Base-by-base conservation (phyloP, 1,140 invertebrate genomes). In the Bombus consobrinus region DNA sequence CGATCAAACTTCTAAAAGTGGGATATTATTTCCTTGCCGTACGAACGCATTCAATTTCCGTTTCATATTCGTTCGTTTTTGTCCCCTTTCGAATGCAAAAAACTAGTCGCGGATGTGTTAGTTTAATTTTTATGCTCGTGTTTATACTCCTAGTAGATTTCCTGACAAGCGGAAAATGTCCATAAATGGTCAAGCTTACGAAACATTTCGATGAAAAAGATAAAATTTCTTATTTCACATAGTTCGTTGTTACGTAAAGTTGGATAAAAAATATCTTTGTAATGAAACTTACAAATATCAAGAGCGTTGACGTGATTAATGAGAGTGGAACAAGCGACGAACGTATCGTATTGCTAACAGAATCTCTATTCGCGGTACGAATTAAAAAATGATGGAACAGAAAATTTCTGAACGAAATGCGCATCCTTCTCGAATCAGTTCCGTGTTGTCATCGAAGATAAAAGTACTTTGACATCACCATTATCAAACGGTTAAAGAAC, bases 21-120 rank as follows among this genome's bases (percentile, higher is more conserved):
- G 91, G 88, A 93, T 92, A 93, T 93, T 93, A 92, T 93, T 94
- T 93, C 92, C 91, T 89, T 81, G 86, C 85, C 84, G 83, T 88
- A 75, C 85, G 87, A 92, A 92, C 91, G 91, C 94, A 91, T 95
- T 95, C 94, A 94, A 95, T 95, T 95, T 94, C 91, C 92, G 92
- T 90, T 89, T 81, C 89, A 43, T 59, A 78, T 53, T 80, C 69
- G 64, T 80, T 76, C 73, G 83, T 77, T 78, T 39, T 81, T 88
- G 82, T 88, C 12, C 28, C 69, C 78, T 57, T 37, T 28, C 13
- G 39, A 86, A 86, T 69, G 75, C 71, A 43, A 32, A 15, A 18
- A 43, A 47, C 25, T 34, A 34, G 71, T 85, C 62, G 12, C 62
- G n/a, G 37, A 34, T 28, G 37, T 81, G 81, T 77, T 43, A 43